Percentiles rank a stretch among this genome's conserved stretches.
phyloP scores from a whole-genome alignment of 2,113 vertebrate species.

The Heliornis fulica region DNA sequence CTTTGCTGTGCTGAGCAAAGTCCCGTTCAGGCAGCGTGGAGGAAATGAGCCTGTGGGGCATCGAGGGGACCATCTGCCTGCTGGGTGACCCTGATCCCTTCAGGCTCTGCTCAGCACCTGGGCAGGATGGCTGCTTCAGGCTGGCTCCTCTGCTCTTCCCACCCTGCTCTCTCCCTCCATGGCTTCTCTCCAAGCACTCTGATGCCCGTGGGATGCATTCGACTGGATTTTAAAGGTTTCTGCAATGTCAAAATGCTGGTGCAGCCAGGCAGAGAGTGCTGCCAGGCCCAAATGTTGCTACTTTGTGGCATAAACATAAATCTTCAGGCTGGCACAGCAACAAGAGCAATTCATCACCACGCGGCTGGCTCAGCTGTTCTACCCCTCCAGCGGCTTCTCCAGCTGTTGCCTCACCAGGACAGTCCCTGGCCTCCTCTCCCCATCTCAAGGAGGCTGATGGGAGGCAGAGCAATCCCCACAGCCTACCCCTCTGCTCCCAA shows the following conservation, averaged over 20 bases:
- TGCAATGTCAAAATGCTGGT: not conserved
- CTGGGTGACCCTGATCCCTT: not conserved
- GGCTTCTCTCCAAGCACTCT: not conserved
- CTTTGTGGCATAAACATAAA: not conserved
- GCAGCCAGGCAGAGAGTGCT: not conserved
- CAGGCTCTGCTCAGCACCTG: not conserved
- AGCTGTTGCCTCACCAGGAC: not conserved
- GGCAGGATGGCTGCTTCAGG: not conserved
- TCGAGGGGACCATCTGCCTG: not conserved
- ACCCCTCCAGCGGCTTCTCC: not conserved
- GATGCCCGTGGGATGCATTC: not conserved
- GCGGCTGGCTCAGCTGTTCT: accelerated
- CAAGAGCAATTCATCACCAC: not conserved
- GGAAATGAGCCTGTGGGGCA: not conserved
- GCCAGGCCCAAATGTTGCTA: not conserved
- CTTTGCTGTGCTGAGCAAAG: not conserved
- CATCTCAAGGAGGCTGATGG: not conserved
- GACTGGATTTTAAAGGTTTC: not conserved
- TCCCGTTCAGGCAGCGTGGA: accelerated
- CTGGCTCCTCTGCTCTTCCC: not conserved
- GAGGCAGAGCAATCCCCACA: not conserved
- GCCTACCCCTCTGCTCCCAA: not conserved
- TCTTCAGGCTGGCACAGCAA: not conserved
- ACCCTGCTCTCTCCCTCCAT: not conserved
- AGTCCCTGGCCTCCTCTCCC: not conserved